A percentile compares a stretch with the other conserved stretches of the same genome.
These are phyloP conservation scores for Pristionchus exspectatus DNA, from an alignment of 2,888 invertebrate species.

Conservation along the genomic window DNA sequence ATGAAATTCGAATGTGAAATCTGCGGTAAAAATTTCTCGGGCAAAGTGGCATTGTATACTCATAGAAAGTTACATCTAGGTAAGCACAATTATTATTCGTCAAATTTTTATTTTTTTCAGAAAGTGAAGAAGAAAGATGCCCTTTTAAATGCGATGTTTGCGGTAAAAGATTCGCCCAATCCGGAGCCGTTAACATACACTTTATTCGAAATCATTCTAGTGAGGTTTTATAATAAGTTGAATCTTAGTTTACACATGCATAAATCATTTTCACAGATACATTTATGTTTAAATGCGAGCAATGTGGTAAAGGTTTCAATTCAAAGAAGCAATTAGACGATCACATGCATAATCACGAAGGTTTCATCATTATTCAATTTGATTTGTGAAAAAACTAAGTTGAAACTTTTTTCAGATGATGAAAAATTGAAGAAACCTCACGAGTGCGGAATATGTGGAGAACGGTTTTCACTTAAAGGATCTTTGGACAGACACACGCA, in stretches of 20 bases:
- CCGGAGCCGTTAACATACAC: too few relatives aligned
- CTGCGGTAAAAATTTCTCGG: not conserved
- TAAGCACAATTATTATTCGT: not conserved
- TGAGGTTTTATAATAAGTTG: too few relatives aligned
- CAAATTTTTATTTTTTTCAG: not conserved
- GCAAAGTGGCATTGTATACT: not conserved
- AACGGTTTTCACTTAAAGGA: not conserved
- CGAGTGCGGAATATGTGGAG: not conserved
- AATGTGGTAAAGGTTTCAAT: too few relatives aligned
- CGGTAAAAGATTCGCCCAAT: not conserved
- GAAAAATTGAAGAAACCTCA: not conserved
- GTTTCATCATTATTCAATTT: too few relatives aligned
- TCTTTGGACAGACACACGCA: not conserved
- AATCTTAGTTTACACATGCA: too few relatives aligned
- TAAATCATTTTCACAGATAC: too few relatives aligned
- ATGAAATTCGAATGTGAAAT: not conserved
- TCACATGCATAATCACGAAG: too few relatives aligned
- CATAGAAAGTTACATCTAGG: not conserved
- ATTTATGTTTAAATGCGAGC: too few relatives aligned
- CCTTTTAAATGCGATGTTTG: not conserved
- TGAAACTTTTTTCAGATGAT: not conserved
- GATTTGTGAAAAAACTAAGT: too few relatives aligned
- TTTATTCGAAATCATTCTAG: too few relatives aligned
- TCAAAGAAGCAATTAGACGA: too few relatives aligned
- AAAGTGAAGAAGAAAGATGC: not conserved